phyloP scores from a whole-genome alignment of 2,113 vertebrate genomes.

The Tretioscincus oriximinensis region DNA sequence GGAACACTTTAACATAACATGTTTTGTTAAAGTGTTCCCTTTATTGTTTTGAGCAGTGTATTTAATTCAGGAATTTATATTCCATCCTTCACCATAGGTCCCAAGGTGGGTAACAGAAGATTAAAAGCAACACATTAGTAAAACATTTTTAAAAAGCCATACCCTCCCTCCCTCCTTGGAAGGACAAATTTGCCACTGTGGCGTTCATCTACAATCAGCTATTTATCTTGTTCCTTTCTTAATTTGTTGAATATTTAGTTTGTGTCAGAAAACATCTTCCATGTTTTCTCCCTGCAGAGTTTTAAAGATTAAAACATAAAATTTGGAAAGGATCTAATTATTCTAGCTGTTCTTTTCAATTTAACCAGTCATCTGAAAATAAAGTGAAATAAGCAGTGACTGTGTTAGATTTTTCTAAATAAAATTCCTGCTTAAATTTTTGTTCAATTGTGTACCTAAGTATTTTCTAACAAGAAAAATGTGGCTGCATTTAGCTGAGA shows the following conservation, averaged over 20 bases:
- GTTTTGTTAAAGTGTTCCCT: no score
- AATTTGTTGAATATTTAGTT: background rate
- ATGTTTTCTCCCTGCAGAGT: no score
- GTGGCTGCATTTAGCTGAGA: background rate
- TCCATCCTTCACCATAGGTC: no score
- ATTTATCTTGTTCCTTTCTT: background rate
- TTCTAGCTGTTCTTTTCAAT: background rate
- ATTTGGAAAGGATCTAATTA: background rate
- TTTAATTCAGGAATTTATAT: no score
- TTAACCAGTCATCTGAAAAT: background rate
- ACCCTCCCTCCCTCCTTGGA: no score
- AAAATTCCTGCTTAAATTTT: background rate
- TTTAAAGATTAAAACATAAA: no score
- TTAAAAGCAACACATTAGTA: no score
- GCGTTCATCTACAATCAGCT: background rate
- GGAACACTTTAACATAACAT: no score
- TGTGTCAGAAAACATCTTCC: background rate
- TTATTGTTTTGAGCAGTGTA: no score
- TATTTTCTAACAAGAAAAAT: background rate
- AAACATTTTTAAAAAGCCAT: no score
- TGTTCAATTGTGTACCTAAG: background rate
- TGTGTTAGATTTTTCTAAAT: background rate
- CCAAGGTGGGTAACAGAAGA: no score
- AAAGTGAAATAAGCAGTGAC: background rate
- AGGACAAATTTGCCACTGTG: background rate